A percentile compares a stretch with the other conserved stretches of the same genome.
These are phyloP conservation scores for Polymixis flavicincta DNA, from an alignment of 2,888 invertebrate species.

Conservation along the genomic window DNA sequence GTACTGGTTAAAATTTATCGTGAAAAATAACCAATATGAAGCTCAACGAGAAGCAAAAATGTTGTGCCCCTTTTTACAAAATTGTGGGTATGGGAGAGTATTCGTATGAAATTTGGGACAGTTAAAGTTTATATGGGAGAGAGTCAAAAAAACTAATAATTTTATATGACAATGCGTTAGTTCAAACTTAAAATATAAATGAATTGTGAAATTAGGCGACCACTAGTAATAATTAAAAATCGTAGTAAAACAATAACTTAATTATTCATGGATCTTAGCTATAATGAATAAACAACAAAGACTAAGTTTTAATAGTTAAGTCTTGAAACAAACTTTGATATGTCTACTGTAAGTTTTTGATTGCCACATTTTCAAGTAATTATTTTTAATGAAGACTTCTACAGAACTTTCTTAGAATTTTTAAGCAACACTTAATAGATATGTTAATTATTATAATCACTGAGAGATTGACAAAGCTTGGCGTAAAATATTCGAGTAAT, in stretches of 20 bases:
- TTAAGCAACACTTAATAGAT: background rate
- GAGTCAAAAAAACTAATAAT: too few relatives aligned
- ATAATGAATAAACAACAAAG: conserved; percentile 14
- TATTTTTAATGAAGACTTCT: conserved; percentile 44
- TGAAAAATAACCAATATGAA: too few relatives aligned
- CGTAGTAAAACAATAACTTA: conserved; percentile 10
- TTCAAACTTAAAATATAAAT: too few relatives aligned
- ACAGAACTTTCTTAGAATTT: conserved; percentile 4
- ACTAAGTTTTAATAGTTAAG: conserved; percentile 36
- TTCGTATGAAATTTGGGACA: too few relatives aligned
- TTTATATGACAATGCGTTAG: too few relatives aligned
- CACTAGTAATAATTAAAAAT: background rate
- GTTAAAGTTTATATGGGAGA: too few relatives aligned
- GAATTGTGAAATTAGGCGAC: too few relatives aligned
- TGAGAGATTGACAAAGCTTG: background rate
- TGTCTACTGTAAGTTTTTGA: conserved; percentile 28
- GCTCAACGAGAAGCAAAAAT: too few relatives aligned
- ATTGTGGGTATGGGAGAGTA: too few relatives aligned
- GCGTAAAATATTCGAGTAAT: background rate
- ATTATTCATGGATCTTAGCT: conserved; percentile 17
- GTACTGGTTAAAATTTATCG: too few relatives aligned
- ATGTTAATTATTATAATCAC: conserved; percentile 8
- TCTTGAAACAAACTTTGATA: conserved; percentile 23
- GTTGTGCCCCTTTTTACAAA: too few relatives aligned
- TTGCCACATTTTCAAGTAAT: conserved; percentile 32